These are phyloP conservation scores for Falco naumanni DNA, from an alignment of 2,797 vertebrate species.

Conservation along the genomic window DNA sequence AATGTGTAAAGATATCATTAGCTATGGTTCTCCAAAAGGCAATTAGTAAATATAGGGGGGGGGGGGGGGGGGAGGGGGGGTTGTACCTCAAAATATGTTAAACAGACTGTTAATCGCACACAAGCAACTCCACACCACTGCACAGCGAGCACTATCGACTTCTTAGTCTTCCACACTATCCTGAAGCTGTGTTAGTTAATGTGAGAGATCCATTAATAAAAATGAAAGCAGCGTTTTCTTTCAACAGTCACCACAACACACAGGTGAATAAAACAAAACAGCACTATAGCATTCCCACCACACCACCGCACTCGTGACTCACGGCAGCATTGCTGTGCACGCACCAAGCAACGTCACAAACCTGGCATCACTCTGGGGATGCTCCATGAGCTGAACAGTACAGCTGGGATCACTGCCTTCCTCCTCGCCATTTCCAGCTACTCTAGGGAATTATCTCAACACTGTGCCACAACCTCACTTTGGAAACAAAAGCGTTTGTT, in stretches of 20 bases:
- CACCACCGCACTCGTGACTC: not conserved
- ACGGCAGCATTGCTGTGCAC: rapidly evolving
- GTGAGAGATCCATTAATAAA: not conserved
- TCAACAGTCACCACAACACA: not conserved
- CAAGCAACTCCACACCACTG: not conserved
- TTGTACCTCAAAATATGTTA: not conserved
- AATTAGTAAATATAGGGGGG: not conserved
- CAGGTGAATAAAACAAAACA: not conserved
- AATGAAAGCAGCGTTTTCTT: not conserved
- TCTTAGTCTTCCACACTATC: not conserved
- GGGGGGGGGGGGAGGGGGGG: not conserved
- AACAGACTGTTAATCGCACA: not conserved
- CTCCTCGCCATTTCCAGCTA: not conserved
- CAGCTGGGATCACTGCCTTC: not conserved
- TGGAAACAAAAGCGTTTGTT: not conserved
- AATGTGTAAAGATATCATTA: not conserved
- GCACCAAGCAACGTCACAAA: rapidly evolving
- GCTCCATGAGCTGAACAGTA: not conserved
- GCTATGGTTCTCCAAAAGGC: not conserved
- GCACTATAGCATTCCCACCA: not conserved
- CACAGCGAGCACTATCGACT: not conserved
- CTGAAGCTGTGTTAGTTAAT: not conserved
- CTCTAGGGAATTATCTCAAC: not conserved
- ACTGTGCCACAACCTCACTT: too few species aligned
- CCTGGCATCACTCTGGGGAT: too few species aligned